Evolutionary conservation across 2,888 invertebrate genomes (phyloP).

Genomic region (Nycteola revayana): DNA sequence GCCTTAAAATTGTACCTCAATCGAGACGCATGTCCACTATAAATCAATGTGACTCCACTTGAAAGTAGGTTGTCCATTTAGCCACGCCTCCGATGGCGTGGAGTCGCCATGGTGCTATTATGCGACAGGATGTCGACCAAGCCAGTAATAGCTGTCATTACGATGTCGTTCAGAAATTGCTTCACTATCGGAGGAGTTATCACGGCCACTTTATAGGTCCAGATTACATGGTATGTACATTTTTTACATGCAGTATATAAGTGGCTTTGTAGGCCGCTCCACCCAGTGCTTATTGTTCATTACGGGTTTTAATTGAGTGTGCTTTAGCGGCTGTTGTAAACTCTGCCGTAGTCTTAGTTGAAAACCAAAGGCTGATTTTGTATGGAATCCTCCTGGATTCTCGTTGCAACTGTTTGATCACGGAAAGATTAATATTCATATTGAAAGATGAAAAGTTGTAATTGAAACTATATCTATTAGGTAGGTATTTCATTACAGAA

Average conservation of each 20-base stretch:
- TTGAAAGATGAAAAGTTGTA: too few species aligned
- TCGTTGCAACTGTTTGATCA: too few species aligned
- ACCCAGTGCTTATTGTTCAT: constrained; percentile 44
- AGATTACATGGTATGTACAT: constrained; percentile 68
- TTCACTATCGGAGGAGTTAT: constrained; percentile 77
- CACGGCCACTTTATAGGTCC: constrained; percentile 71
- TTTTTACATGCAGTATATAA: constrained; percentile 38
- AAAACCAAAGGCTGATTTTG: too few species aligned
- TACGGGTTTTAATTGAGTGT: constrained; percentile 47
- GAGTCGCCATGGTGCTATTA: constrained; percentile 51
- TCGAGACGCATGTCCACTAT: too few species aligned
- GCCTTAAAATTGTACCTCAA: too few species aligned
- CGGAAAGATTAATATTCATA: too few species aligned
- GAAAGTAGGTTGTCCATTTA: constrained; percentile 63
- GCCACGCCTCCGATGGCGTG: constrained; percentile 38
- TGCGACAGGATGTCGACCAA: constrained; percentile 70
- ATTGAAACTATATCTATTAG: too few species aligned
- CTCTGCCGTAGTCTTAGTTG: constrained; percentile 1
- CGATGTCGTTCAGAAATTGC: constrained; percentile 78
- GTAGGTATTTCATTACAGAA: too few species aligned
- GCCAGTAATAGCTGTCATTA: constrained; percentile 79
- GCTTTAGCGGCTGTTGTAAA: constrained; percentile 19
- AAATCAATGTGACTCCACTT: too few species aligned
- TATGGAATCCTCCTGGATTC: too few species aligned
- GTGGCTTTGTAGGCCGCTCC: constrained; percentile 42